phyloP scores from a whole-genome alignment of 2,888 invertebrate genomes.

The Andrena bicolor region DNA sequence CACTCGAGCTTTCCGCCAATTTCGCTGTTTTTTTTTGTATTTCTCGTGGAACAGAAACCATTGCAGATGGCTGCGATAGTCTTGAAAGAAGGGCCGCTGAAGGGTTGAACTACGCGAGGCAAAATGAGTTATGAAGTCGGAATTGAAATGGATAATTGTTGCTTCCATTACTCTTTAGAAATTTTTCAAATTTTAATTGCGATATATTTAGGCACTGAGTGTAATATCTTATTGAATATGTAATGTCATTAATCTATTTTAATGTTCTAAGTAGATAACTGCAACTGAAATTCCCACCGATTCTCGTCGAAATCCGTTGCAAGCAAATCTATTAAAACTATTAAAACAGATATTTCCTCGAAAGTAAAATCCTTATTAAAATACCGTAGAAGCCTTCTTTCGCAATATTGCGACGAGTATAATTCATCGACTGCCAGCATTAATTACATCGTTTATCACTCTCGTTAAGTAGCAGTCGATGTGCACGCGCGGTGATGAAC shows the following conservation, averaged over 20 bases:
- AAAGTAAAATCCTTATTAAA: slow-evolving; percentile 3
- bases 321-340: slow-evolving; percentile 1
- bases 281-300: not conserved
- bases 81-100: not conserved
- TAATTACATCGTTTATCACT: slow-evolving; percentile 57
- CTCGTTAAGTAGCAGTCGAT: slow-evolving; percentile 43
- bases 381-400: not conserved
- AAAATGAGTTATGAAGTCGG: not conserved
- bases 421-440: slow-evolving; percentile 50
- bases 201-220: too few species aligned
- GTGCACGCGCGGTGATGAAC: slow-evolving; percentile 42
- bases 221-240: too few species aligned
- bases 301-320: not conserved
- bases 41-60: not conserved
- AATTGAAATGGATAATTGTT: not conserved
- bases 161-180: not conserved
- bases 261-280: not conserved
- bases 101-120: not conserved
- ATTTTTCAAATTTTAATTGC: not conserved
- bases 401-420: slow-evolving; percentile 1
- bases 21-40: not conserved
- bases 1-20: not conserved
- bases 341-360: not conserved
- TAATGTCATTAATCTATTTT: not conserved
- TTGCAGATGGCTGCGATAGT: not conserved